Evolutionary conservation across 2,888 invertebrate species (phyloP).

Genomic region (Cyaniris semiargus): DNA sequence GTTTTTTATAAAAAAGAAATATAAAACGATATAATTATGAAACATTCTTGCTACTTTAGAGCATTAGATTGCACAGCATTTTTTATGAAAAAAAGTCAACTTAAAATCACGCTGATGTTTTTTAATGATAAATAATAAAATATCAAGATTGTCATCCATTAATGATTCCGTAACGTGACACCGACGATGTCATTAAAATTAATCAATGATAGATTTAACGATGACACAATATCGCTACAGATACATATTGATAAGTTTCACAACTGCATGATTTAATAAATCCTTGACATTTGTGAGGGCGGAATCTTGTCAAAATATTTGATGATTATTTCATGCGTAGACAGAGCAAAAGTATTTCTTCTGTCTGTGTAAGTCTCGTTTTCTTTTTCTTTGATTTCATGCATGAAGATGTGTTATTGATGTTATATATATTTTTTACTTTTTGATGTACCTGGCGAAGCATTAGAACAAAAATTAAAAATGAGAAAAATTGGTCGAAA

Average conservation of each 20-base stretch:
- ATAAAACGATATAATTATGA: neutral
- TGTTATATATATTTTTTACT: neutral
- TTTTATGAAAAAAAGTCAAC: neutral
- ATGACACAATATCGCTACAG: constrained; percentile 25
- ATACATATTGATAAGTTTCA: constrained; percentile 26
- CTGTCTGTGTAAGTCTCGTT: no score
- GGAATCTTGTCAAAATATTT: neutral
- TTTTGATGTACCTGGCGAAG: neutral
- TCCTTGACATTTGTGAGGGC: constrained; percentile 19
- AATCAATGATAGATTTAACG: neutral
- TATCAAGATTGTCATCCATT: neutral
- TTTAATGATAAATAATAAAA: neutral
- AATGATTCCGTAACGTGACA: constrained; percentile 13
- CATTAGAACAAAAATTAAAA: neutral
- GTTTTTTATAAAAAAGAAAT: constrained; percentile 4
- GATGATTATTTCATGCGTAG: neutral
- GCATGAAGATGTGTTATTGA: neutral
- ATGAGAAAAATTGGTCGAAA: no score
- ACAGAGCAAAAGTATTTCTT: no score
- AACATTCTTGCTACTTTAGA: neutral
- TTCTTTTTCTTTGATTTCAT: no score
- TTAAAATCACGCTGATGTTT: neutral
- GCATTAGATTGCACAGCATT: neutral
- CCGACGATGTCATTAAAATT: constrained; percentile 8
- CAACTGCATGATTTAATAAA: neutral